Evolutionary conservation across 2,797 vertebrate species (phyloP).

Genomic region (Sorex maritimensis): DNA sequence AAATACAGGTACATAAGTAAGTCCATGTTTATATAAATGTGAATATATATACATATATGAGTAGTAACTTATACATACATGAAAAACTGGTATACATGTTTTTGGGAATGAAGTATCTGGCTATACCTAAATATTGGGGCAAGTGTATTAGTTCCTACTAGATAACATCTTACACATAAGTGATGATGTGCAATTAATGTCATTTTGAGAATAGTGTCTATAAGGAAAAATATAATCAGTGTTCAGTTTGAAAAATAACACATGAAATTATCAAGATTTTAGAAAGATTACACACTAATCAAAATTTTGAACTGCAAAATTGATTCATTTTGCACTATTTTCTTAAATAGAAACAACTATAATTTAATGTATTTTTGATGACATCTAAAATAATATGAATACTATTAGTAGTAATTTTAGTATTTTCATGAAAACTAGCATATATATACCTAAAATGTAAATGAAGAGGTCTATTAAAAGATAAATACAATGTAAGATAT

Average conservation of each 20-base stretch:
- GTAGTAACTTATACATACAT: neutral
- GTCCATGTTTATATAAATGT: too few species aligned
- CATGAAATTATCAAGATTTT: neutral
- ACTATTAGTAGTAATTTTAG: neutral
- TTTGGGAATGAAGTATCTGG: constrained; percentile 16
- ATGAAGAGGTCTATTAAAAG: neutral
- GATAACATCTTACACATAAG: too few species aligned
- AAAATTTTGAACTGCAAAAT: neutral
- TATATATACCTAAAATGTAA: neutral
- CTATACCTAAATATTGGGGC: neutral
- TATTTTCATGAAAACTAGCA: neutral
- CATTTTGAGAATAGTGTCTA: too few species aligned
- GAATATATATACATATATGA: too few species aligned
- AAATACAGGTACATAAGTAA: too few species aligned
- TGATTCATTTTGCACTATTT: neutral
- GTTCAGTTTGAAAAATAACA: constrained; percentile 27
- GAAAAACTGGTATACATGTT: neutral
- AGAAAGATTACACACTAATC: constrained; percentile 14
- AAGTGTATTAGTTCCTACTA: too few species aligned
- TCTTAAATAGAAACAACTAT: constrained; percentile 1
- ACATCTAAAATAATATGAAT: constrained; percentile 9
- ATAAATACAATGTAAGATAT: neutral
- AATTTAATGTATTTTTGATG: constrained; percentile 55
- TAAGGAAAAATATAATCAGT: neutral
- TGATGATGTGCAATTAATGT: too few species aligned